Evolutionary conservation across 2,113 vertebrate species (phyloP), one percentile per base, ranked within the genome.

Genomic region (Peromyscus maniculatus): DNA sequence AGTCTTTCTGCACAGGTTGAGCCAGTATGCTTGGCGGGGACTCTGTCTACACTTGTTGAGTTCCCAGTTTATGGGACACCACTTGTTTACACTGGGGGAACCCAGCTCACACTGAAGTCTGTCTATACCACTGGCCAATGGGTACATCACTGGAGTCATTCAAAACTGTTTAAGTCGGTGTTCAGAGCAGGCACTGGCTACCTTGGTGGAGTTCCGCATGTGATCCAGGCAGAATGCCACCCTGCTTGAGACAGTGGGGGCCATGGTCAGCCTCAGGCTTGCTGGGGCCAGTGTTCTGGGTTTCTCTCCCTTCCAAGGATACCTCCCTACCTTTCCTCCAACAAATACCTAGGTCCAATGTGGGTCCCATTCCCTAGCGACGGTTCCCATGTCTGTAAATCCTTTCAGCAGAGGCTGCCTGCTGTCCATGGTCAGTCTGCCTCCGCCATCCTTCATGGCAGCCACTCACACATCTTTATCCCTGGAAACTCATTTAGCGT

Each of bases 401-500:
- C n/a, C 52, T 77, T 62, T n/a, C 28, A 28, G 67, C 79, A 36
- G 31, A 80, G 66, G n/a, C 86, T 69, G n/a, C 52, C 55, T 17
- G 39, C 28, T 31, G 6, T 36, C 49, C 0, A 1, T 12, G 52
- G 75, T 52, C 77, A 46, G 0, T 0, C 26, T n/a, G 12, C 66
- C 72, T 57, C 83, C 0, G 0, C 57, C 5, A 28, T 28, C 71
- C 84, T 1, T 16, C 9, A 0, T 1, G 2, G 79, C 21, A 57
- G 72, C 79, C 49, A 3, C 36, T 11, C 84, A 3, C 1, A 10
- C 0, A 0, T 24, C 22, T 49, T 71, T 86, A 78, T 72, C 89
- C 91, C 59, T 2, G 15, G 22, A 69, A 33, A 88, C 64, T 22
- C 92, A 66, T 66, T 52, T 82, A 1, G 69, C 0, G 0, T 57